Base-by-base conservation (phyloP, 1,140 invertebrate species). In the Macrobrachium rosenbergii region DNA sequence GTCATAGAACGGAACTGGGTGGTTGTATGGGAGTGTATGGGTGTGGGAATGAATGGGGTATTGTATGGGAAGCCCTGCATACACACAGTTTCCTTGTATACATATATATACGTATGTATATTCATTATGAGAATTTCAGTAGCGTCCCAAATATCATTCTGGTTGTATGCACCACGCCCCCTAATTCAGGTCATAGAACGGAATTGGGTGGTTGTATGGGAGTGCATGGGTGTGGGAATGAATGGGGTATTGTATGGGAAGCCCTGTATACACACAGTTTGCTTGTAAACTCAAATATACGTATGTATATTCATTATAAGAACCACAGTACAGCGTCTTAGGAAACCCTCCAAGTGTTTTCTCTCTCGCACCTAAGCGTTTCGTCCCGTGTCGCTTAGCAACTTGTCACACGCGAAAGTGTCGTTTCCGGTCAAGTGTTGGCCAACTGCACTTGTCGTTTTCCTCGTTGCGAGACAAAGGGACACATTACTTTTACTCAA, bases 11-110 rank as follows among this genome's bases (percentile, higher is more conserved):
- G 28, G 28, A 37, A 37, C 1, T 37, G 28, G 28, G 28, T 3
- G 28, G 28, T 37, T 78, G 76, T 78, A 45, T 78, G 11, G 28
- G 76, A 43, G 76, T 78, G 76, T 58, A 23, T 78, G 76, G 28
- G 76, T 78, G 76, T 78, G 76, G 28, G 76, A 43, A 45, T 6
- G 76, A 2, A 23, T 78, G 23, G 2, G 72, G 2, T 2, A n/a
- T 17, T 78, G 76, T 79, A n/a, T 79, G 77, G 7, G 28, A 3
- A 37, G 1, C 28, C 28, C 1, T 37, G 3, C 3, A 1, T 37
- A 37, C 3, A 37, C 28, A 37, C 28, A 37, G 28, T 37, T 19
- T 37, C 8, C 16, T 73, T 5, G 8, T 2, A 73, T 73, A 73
- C 12, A 8, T 73, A 23, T 16, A 8, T 73, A 16, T 16, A 73